A percentile compares a stretch with the other conserved stretches of the same genome.
These are phyloP conservation scores for Callopanchax toddi DNA, from an alignment of 2,113 vertebrate species.

Conservation along the genomic window DNA sequence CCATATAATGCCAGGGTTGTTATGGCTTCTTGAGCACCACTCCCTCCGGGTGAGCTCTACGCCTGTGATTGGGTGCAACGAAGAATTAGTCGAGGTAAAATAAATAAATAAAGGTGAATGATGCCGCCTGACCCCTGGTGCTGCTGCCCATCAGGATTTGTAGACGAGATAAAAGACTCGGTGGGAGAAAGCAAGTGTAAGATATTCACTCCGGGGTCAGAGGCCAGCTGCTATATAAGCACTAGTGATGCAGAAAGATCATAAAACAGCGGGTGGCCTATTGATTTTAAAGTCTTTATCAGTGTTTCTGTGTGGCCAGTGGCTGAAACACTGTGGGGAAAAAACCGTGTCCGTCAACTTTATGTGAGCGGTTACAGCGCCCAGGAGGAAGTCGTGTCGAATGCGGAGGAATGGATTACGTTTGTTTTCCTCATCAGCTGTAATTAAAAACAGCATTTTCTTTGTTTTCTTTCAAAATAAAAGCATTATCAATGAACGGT, in stretches of 20 bases:
- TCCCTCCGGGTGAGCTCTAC: conserved; percentile 28
- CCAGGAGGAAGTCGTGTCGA: conserved; percentile 47
- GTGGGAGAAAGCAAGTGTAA: conserved; percentile 52
- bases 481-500: conserved; percentile 15
- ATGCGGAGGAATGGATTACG: neutral
- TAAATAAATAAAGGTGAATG: conserved; percentile 30
- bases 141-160: conserved; percentile 46
- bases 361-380: conserved; percentile 53
- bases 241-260: conserved; percentile 61
- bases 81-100: conserved; percentile 23
- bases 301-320: conserved; percentile 62
- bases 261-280: conserved; percentile 71
- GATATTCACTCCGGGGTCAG: conserved; percentile 65
- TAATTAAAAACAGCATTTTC: conserved; percentile 36
- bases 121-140: conserved; percentile 51
- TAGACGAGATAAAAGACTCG: conserved; percentile 47
- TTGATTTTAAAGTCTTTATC: conserved; percentile 69
- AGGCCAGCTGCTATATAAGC: conserved; percentile 72
- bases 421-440: conserved; percentile 22
- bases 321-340: conserved; percentile 52
- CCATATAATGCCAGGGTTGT: conserved; percentile 40
- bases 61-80: conserved; percentile 41
- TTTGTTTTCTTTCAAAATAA: neutral
- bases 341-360: conserved; percentile 66
- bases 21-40: conserved; percentile 52